A percentile compares a stretch with the other conserved stretches of the same genome.
Evolutionary conservation across 2,797 vertebrate species (phyloP).

Genomic region (Gymnoscopelus braueri): DNA sequence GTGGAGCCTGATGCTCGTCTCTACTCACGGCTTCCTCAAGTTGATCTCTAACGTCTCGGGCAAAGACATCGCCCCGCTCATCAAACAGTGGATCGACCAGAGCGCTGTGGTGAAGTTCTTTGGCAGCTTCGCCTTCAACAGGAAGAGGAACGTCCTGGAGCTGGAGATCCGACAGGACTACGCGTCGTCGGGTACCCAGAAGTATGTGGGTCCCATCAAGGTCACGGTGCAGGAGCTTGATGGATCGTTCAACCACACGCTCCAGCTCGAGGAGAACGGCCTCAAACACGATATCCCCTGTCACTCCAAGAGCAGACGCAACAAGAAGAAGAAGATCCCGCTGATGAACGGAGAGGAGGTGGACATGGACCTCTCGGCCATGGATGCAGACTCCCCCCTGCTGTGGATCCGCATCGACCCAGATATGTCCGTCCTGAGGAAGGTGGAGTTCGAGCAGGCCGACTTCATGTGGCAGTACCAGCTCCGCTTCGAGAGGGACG

Average conservation of each 20-base stretch:
- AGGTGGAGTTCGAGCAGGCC: slow-evolving; percentile 96
- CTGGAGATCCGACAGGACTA: slow-evolving; percentile 99
- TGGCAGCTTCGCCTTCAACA: slow-evolving; percentile 98
- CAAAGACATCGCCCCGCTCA: slow-evolving; percentile 98
- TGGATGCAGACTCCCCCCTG: slow-evolving; percentile 98
- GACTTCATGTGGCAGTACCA: slow-evolving; percentile 99
- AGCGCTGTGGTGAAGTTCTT: slow-evolving; percentile 97
- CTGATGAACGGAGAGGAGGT: slow-evolving; percentile 99
- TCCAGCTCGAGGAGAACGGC: slow-evolving; percentile 99
- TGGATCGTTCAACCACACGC: slow-evolving; percentile 96
- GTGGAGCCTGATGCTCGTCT: slow-evolving; percentile 99
- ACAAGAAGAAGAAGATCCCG: slow-evolving; percentile 99
- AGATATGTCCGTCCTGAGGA: slow-evolving; percentile 95
- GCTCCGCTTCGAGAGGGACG: slow-evolving; percentile 95
- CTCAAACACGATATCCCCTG: slow-evolving; percentile 98
- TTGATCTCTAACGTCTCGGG: slow-evolving; percentile 99
- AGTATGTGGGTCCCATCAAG: slow-evolving; percentile 98
- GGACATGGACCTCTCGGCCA: slow-evolving; percentile 98
- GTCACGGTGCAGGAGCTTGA: slow-evolving; percentile 98
- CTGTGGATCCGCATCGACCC: slow-evolving; percentile 99
- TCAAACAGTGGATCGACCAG: slow-evolving; percentile 99
- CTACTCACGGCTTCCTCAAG: slow-evolving; percentile 97
- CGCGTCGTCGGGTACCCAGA: slow-evolving; percentile 95
- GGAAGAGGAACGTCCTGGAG: slow-evolving; percentile 97
- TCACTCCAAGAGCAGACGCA: slow-evolving; percentile 98